Conservation (phyloP, 2,113 vertebrate genomes). For the Pampusana beccarii region DNA sequence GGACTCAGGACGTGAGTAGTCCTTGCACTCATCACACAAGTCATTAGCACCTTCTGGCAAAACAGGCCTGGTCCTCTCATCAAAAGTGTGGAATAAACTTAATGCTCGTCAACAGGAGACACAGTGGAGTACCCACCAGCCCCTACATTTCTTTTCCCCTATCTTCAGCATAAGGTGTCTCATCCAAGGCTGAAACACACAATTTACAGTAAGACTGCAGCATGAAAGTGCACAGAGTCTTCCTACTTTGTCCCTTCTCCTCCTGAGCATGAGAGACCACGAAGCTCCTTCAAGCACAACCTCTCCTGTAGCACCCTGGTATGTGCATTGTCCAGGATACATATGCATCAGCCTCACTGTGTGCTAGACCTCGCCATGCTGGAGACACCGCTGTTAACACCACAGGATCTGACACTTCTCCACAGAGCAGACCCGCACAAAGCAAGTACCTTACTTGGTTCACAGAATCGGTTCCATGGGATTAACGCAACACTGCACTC, state of each 20-base stretch:
- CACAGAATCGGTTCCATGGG: background rate
- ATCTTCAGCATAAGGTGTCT: background rate
- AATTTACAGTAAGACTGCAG: background rate
- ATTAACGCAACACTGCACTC: background rate
- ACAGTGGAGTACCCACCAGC: background rate
- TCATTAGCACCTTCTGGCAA: background rate
- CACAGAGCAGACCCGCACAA: background rate
- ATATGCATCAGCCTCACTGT: fast-evolving
- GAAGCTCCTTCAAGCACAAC: background rate
- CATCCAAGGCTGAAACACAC: background rate
- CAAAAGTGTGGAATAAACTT: background rate
- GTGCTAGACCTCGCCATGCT: background rate
- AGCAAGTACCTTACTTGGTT: background rate
- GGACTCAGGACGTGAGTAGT: background rate
- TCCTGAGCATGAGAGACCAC: background rate
- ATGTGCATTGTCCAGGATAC: fast-evolving
- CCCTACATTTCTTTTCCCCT: background rate
- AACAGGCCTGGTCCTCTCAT: background rate
- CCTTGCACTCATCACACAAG: background rate
- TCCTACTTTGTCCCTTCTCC: background rate
- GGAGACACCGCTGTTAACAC: background rate
- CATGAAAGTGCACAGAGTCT: background rate
- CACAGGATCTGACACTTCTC: background rate
- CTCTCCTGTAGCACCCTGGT: background rate
- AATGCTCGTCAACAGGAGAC: background rate